These are phyloP conservation scores for Erethizon dorsatum DNA, from an alignment of 2,797 vertebrate genomes.

Conservation along the genomic window DNA sequence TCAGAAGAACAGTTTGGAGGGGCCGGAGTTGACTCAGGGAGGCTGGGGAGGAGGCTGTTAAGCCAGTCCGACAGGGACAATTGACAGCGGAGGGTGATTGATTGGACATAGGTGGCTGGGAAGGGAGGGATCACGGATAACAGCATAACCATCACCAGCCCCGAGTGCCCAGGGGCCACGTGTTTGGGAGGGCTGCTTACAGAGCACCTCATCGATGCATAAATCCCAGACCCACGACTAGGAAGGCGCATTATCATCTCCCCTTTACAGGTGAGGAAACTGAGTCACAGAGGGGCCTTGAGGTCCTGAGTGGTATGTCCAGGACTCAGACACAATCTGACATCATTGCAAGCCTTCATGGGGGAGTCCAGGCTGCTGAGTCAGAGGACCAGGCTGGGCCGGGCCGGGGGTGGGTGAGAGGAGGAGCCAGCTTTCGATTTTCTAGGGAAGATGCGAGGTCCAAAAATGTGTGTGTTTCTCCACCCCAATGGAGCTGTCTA, in stretches of 20 bases:
- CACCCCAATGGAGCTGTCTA: not conserved
- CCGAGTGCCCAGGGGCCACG: not conserved
- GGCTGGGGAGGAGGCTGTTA: conserved; percentile 24
- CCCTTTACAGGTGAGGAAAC: not conserved
- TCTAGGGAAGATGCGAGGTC: not conserved
- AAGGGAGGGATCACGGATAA: not conserved
- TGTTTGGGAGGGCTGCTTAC: not conserved
- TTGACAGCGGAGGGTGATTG: not conserved
- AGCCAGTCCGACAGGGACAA: not conserved
- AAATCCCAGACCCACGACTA: fast-evolving
- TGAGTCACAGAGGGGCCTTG: not conserved
- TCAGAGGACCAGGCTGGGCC: not conserved
- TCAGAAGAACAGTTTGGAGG: conserved; percentile 2
- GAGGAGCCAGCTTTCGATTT: not conserved
- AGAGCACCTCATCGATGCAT: not conserved
- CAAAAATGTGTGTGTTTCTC: not conserved
- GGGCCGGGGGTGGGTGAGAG: not conserved
- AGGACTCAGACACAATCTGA: not conserved
- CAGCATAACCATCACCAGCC: not conserved
- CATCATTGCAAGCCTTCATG: not conserved
- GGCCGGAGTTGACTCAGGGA: not conserved
- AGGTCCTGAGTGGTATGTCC: fast-evolving
- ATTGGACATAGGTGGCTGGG: not conserved
- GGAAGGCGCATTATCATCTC: not conserved
- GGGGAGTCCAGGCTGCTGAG: not conserved